Conservation (phyloP, 2,113 vertebrate genomes). For the Cochlearius cochlearius region DNA sequence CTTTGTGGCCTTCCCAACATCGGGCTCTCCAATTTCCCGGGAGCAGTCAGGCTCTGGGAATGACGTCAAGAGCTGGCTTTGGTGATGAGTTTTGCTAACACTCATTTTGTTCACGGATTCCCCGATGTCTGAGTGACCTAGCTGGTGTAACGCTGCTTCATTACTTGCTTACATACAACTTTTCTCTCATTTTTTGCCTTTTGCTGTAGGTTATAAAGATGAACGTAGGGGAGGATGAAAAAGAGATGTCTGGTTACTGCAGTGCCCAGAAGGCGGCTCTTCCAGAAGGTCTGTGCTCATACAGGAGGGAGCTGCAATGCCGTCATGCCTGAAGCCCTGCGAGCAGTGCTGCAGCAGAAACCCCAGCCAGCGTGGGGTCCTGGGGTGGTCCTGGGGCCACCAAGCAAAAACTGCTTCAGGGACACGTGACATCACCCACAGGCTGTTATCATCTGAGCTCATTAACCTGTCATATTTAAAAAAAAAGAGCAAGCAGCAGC, state of each 20-base stretch:
- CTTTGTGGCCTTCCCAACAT: neutral
- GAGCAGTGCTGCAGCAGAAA: neutral
- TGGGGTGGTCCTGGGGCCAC: neutral
- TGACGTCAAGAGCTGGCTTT: neutral
- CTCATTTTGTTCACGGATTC: neutral
- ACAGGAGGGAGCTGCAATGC: neutral
- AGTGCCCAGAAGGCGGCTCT: neutral
- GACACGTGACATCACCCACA: neutral
- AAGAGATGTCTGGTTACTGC: neutral
- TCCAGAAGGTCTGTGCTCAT: neutral
- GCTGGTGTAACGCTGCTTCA: neutral
- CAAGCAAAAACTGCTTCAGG: accelerated
- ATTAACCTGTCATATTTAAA: too few relatives aligned
- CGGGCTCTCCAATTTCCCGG: neutral
- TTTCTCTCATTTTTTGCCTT: neutral
- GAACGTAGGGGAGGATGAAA: neutral
- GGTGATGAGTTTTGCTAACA: neutral
- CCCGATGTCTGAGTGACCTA: neutral
- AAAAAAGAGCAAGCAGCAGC: neutral
- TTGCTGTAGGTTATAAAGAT: neutral
- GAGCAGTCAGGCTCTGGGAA: neutral
- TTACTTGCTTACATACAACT: neutral
- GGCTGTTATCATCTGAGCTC: neutral
- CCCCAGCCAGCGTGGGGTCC: accelerated
- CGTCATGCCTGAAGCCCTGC: neutral